Evolutionary conservation across 2,113 vertebrate genomes (phyloP).

Genomic region (Equus przewalskii): DNA sequence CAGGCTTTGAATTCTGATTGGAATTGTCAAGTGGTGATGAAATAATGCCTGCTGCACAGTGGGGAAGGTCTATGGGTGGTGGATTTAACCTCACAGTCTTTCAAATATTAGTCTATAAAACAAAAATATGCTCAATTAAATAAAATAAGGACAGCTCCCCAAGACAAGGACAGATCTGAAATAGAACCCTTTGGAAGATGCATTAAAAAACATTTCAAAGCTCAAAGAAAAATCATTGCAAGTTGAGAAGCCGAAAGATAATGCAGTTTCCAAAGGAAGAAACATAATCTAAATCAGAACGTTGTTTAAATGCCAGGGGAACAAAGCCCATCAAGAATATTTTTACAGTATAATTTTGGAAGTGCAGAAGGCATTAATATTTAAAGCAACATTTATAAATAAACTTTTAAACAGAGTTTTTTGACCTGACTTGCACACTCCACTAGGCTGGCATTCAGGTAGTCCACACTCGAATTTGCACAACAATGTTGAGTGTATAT

Average conservation of each 20-base stretch:
- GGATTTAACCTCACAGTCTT: background rate
- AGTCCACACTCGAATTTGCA: background rate
- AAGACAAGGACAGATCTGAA: background rate
- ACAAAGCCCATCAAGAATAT: background rate
- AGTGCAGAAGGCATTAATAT: constrained; percentile 39
- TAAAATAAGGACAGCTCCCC: constrained; percentile 39
- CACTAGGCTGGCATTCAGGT: background rate
- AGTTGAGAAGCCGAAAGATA: constrained; percentile 39
- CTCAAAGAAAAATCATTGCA: constrained; percentile 12
- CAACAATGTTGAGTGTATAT: background rate
- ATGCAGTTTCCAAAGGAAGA: constrained; percentile 2
- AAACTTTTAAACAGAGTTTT: constrained; percentile 20
- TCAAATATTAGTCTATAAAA: constrained; percentile 35
- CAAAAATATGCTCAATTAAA: constrained; percentile 50
- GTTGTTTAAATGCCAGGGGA: background rate
- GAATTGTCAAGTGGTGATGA: constrained; percentile 33
- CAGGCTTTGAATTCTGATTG: constrained; percentile 37
- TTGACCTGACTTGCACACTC: background rate
- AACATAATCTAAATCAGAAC: constrained; percentile 31
- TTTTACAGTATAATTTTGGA: constrained; percentile 64
- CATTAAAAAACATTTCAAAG: constrained; percentile 3
- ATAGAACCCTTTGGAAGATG: background rate
- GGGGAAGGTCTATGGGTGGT: background rate
- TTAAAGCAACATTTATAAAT: constrained; percentile 51
- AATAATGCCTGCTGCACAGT: background rate